Evolutionary conservation across 2,797 vertebrate species (phyloP), one percentile per base, ranked within the genome.

Genomic region (Centroberyx gerrardi): DNA sequence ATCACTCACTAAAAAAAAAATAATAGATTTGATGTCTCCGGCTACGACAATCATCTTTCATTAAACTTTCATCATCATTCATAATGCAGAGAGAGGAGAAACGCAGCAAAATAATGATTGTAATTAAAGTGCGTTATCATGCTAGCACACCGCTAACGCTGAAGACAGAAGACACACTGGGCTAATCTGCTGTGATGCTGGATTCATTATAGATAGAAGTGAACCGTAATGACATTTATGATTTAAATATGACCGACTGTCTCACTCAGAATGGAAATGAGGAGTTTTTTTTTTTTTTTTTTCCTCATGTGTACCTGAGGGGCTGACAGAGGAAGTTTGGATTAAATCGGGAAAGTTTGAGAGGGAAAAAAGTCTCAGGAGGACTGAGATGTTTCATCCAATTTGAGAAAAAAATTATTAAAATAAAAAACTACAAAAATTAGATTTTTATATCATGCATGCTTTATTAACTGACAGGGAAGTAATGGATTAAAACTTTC

Each of bases 191-290:
- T 66, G 42, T 67, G 83, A 89, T 86, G 72, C 52, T 12, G 83
- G 84, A 86, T 86, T 82, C 85, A 89, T 89, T 89, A 89, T 86
- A 87, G 83, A 87, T 86, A 84, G 74, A 87, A 63, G 77, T 60
- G 78, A 89, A 84, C 59, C 27, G 5, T 80, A 87, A 89, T 86
- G 85, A 86, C 85, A 82, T 89, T 84, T 86, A 86, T 84, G 81
- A 86, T 89, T 89, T 82, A 79, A 84, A 87, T 70, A 86, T 84
- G 85, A 84, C 76, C 81, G 9, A 1, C 61, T 22, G 40, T 29
- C 31, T 5, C 52, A 66, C 69, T 33, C 53, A 0, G 74, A 85
- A 87, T 85, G n/a, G 72, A 53, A 82, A 81, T 74, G 33, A 84
- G 74, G 48, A 22, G 22, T 22, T 22, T 22, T 63, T 4, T 59